Evolutionary conservation across 2,888 invertebrate species (phyloP).

Genomic region (Amphimallon solstitiale): DNA sequence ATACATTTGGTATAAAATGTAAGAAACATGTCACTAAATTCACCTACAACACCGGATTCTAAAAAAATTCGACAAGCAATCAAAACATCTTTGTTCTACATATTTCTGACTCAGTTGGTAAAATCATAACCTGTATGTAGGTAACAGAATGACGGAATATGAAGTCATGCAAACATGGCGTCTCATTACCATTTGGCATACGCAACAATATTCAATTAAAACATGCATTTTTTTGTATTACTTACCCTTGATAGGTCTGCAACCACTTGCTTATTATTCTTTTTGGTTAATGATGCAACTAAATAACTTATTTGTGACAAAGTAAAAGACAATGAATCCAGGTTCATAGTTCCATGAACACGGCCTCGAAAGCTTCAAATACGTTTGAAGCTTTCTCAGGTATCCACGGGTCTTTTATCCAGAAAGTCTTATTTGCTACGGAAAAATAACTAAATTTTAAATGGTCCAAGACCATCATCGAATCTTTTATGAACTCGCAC

Average conservation of each 20-base stretch:
- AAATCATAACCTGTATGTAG: constrained; percentile 41
- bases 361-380: constrained; percentile 95
- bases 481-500: constrained; percentile 58
- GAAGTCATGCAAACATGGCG: constrained; percentile 39
- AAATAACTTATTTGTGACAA: constrained; percentile 98
- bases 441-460: constrained; percentile 60
- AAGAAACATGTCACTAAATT: constrained; percentile 42
- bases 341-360: constrained; percentile 93
- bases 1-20: constrained; percentile 26
- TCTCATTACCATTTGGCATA: constrained; percentile 35
- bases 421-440: constrained; percentile 61
- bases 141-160: constrained; percentile 38
- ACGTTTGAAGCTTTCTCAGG: constrained; percentile 91
- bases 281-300: constrained; percentile 94
- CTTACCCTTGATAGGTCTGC: constrained; percentile 91
- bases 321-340: constrained; percentile 98
- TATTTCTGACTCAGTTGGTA: constrained; percentile 52
- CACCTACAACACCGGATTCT: constrained; percentile 36
- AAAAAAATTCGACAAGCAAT: constrained; percentile 52
- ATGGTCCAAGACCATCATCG: constrained; percentile 66
- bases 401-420: constrained; percentile 75
- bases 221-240: constrained; percentile 48
- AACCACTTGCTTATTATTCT: constrained; percentile 91
- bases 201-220: constrained; percentile 24
- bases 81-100: constrained; percentile 59